Evolutionary conservation across 2,888 invertebrate genomes (phyloP).

Genomic region (Heliconius ethilla): DNA sequence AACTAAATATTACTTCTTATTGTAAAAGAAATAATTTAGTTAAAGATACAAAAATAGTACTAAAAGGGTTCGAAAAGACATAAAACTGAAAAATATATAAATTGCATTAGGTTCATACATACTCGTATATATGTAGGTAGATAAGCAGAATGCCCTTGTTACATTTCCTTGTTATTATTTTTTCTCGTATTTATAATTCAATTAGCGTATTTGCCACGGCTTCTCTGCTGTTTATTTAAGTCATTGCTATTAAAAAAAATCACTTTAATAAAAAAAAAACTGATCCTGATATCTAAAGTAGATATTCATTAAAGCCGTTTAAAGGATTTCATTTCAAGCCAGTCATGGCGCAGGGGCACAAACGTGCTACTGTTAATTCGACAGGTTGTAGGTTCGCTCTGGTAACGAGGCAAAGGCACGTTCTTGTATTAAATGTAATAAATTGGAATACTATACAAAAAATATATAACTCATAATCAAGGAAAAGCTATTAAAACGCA

Average conservation of each 20-base stretch:
- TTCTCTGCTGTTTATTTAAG: background rate
- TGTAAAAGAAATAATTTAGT: background rate
- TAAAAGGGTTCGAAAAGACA: background rate
- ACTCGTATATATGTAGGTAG: background rate
- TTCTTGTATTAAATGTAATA: too few species aligned
- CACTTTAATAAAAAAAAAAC: background rate
- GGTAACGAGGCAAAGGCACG: too few species aligned
- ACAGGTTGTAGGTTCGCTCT: too few species aligned
- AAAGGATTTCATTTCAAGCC: too few species aligned
- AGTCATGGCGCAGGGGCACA: too few species aligned
- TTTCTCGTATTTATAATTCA: slow-evolving; percentile 14
- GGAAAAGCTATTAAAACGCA: too few species aligned
- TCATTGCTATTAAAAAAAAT: background rate
- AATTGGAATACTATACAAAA: too few species aligned
- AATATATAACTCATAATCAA: too few species aligned
- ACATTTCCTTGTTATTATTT: slow-evolving; percentile 16
- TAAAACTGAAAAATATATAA: background rate
- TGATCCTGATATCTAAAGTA: too few species aligned
- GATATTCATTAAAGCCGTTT: too few species aligned
- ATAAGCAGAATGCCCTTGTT: slow-evolving; percentile 18
- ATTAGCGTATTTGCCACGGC: slow-evolving; percentile 1
- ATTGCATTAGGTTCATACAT: slow-evolving; percentile 4
- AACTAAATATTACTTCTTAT: background rate
- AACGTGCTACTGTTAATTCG: too few species aligned
- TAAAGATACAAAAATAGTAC: background rate